Evolutionary conservation across 2,113 vertebrate genomes (phyloP), one percentile per base, ranked within the genome.

Genomic region (Podarcis muralis): DNA sequence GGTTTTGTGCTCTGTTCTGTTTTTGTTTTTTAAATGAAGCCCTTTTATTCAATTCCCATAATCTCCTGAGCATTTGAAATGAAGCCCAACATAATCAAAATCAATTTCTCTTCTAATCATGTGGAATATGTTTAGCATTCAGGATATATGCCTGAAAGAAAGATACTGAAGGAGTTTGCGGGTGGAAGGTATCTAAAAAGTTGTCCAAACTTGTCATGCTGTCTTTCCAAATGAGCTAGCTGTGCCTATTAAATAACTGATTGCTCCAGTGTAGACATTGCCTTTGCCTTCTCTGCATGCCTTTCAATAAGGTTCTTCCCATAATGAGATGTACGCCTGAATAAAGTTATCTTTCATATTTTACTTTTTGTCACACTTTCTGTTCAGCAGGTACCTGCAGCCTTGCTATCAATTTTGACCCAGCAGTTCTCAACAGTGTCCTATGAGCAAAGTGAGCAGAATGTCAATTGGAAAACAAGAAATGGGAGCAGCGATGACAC

Each of bases 1-100:
- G 83, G 91, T 91, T 93, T 86, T 22, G 12, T n/a, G 25, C 11
- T 43, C 43, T 16, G 13, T 53, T 84, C 37, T 40, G 77, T 91
- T 92, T 94, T 88, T 88, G 93, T 77, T 94, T 93, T 92, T 77
- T 72, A 71, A 72, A 72, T 86, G 1, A 92, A 94, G 85, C 80
- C 87, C 37, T 95, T 95, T 93, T 79, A 90, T 93, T 93, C 91
- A 92, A 68, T 83, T 88, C 91, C 87, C 85, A 90, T 81, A 90
- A 27, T 77, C 75, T 62, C 88, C 89, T 30, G 2, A 81, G 79
- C 72, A 87, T 93, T 93, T 94, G 79, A 95, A 96, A 95, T 16
- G 43, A 95, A 93, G 93, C 91, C 85, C 69, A 87, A 69, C 66
- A 89, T 69, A 89, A 93, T 90, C 81, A 91, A 94, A 96, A 94